Evolutionary conservation across 2,888 invertebrate genomes (phyloP).

Genomic region (Myathropa florea): DNA sequence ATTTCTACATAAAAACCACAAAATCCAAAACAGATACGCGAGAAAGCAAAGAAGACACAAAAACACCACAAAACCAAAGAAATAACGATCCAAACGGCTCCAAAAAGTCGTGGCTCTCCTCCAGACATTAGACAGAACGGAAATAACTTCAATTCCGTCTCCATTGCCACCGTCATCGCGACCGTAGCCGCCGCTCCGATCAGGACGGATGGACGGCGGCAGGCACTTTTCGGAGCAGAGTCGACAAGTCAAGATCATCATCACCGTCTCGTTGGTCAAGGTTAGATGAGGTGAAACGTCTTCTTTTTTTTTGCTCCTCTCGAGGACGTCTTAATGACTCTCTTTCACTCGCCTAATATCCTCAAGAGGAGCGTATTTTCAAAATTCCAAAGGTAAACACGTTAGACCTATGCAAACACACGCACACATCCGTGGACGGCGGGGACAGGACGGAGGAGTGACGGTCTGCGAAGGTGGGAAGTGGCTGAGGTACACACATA

Average conservation of each 20-base stretch:
- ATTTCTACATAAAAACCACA: conserved; percentile 46
- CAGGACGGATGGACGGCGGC: background rate
- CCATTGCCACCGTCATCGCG: background rate
- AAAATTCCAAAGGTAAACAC: conserved; percentile 12
- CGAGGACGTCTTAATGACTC: conserved; percentile 1
- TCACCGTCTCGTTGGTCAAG: conserved; percentile 41
- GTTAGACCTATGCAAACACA: conserved; percentile 30
- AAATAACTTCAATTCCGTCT: conserved; percentile 56
- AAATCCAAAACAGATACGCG: conserved; percentile 10
- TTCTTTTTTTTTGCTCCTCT: background rate
- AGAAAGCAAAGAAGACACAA: background rate
- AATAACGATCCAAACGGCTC: conserved; percentile 54
- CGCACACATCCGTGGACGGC: no score
- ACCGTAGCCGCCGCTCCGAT: background rate
- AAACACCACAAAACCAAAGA: background rate
- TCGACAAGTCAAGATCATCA: conserved; percentile 30
- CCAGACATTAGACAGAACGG: conserved; percentile 46
- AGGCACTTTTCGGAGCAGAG: background rate
- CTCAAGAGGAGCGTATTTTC: background rate
- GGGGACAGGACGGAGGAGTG: conserved; percentile 15
- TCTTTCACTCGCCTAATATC: background rate
- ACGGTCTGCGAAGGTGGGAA: conserved; percentile 11
- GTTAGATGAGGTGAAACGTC: conserved; percentile 30
- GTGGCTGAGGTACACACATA: conserved; percentile 42
- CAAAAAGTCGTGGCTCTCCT: conserved; percentile 48